These are phyloP conservation scores for Columba guinea DNA, from an alignment of 2,797 vertebrate species.

Conservation along the genomic window DNA sequence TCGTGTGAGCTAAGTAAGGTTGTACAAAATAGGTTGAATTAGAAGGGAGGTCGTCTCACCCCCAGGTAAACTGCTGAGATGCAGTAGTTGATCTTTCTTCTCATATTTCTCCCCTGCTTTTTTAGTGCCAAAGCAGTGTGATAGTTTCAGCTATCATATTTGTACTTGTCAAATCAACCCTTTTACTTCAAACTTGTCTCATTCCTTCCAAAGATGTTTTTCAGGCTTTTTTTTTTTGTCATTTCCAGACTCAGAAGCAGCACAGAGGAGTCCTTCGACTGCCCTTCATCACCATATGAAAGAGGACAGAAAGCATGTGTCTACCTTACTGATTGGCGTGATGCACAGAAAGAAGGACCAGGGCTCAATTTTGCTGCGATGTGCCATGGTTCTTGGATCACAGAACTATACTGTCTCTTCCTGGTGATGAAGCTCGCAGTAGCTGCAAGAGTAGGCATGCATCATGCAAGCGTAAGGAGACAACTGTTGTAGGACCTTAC, in stretches of 20 bases:
- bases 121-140: not conserved
- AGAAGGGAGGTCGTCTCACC: not conserved
- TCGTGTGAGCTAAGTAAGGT: not conserved
- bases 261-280: not conserved
- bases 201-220: not conserved
- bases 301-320: not conserved
- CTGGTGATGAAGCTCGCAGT: not conserved
- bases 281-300: constrained; percentile 67
- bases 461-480: not conserved
- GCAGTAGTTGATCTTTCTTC: constrained; percentile 35
- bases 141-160: constrained; percentile 47
- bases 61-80: not conserved
- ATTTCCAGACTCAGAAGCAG: constrained; percentile 24
- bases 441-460: not conserved
- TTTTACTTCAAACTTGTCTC: constrained; percentile 53
- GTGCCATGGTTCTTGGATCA: not conserved
- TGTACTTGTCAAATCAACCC: constrained; percentile 54
- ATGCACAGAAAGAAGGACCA: not conserved
- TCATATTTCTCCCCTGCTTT: not conserved
- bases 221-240: not conserved
- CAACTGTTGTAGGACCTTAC: not conserved
- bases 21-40: not conserved
- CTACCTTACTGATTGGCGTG: not conserved
- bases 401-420: not conserved
- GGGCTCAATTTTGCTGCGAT: not conserved